phyloP scores from a whole-genome alignment of 2,888 invertebrate genomes.

The Linyphia triangularis region DNA sequence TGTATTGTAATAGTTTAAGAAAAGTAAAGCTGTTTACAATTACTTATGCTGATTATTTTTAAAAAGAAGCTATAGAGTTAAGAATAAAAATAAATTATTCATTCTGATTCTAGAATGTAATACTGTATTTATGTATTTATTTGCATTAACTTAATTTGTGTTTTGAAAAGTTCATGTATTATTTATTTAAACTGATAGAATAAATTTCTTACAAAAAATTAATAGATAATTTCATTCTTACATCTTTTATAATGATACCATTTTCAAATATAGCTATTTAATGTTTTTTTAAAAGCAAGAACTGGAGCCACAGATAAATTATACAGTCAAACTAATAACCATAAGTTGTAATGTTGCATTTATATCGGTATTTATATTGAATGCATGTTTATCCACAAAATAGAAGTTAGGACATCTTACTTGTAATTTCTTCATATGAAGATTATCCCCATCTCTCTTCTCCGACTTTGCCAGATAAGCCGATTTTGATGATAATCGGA shows the following conservation, averaged over 20 bases:
- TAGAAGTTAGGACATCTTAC: too few species aligned
- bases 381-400: not conserved
- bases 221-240: not conserved
- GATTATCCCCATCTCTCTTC: constrained; percentile 25
- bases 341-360: not conserved
- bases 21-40: too few species aligned
- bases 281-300: not conserved
- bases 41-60: too few species aligned
- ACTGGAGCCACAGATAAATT: not conserved
- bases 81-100: too few species aligned
- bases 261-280: not conserved
- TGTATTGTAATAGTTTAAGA: too few species aligned
- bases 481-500: constrained; percentile 47
- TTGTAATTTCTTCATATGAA: constrained; percentile 13
- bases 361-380: not conserved
- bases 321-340: too few species aligned
- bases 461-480: constrained; percentile 38
- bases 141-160: too few species aligned
- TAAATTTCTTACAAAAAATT: not conserved
- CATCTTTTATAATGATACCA: not conserved
- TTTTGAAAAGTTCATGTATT: too few species aligned
- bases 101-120: too few species aligned
- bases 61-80: too few species aligned
- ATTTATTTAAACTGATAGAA: too few species aligned
- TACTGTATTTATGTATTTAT: too few species aligned